Conservation (phyloP, 2,888 invertebrate species). For the Ptycholaimellus sp. region DNA sequence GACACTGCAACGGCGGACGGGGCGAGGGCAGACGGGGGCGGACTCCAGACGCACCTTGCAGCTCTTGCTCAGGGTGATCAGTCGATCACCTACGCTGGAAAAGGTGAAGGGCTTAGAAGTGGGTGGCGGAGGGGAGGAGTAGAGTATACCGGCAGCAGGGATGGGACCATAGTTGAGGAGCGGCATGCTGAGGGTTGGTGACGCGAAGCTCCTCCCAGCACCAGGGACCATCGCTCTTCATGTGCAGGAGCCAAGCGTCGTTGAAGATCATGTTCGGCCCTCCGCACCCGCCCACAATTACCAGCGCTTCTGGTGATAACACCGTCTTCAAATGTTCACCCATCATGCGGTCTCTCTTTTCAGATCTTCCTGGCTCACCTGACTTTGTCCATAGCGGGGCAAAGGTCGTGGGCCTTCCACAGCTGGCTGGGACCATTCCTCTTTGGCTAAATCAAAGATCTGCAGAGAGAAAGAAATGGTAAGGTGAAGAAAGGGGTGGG, state of each 20-base stretch:
- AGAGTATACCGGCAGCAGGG: constrained; percentile 73
- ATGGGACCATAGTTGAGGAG: constrained; percentile 73
- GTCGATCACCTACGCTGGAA: constrained; percentile 28
- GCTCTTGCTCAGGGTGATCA: constrained; percentile 26
- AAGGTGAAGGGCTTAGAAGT: too few relatives aligned
- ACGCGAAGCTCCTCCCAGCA: constrained; percentile 10
- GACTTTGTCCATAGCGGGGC: constrained; percentile 78
- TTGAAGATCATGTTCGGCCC: constrained; percentile 41
- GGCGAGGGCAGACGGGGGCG: neutral
- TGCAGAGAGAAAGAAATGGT: too few relatives aligned
- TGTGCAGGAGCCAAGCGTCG: constrained; percentile 67
- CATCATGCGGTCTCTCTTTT: constrained; percentile 3
- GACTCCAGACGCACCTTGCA: neutral
- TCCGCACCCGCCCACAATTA: constrained; percentile 35
- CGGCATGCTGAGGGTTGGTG: constrained; percentile 47
- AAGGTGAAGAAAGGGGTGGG: too few relatives aligned
- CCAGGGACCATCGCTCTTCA: constrained; percentile 32
- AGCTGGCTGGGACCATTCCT: constrained; percentile 51
- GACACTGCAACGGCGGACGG: neutral
- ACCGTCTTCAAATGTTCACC: too few relatives aligned
- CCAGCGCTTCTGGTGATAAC: too few relatives aligned
- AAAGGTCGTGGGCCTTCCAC: constrained; percentile 45
- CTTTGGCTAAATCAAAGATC: constrained; percentile 49
- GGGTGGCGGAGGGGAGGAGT: too few relatives aligned
- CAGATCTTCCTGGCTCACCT: constrained; percentile 30